A percentile compares a stretch with the other conserved stretches of the same genome.
These are phyloP conservation scores for Alectura lathami DNA, from an alignment of 2,113 vertebrate species.

Conservation along the genomic window DNA sequence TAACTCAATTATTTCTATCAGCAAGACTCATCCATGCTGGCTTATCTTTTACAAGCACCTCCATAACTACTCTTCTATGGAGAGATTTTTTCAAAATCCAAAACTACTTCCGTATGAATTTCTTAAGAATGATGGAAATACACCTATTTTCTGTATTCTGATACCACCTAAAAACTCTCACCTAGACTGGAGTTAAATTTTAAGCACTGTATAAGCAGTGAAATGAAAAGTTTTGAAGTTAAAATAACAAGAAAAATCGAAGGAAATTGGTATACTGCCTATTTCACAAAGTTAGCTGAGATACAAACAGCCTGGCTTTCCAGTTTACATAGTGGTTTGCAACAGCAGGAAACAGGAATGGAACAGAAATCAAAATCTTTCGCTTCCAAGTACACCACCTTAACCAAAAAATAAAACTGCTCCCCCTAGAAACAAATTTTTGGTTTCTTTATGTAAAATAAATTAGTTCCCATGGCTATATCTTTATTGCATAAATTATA, in stretches of 20 bases:
- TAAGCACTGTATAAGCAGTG: not conserved
- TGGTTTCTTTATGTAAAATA: not conserved
- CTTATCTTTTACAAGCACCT: not conserved
- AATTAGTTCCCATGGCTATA: not conserved
- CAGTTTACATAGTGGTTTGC: not conserved
- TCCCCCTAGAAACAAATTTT: not conserved
- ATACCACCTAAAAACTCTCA: not conserved
- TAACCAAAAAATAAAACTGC: not conserved
- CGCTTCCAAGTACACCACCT: not conserved
- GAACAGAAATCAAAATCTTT: not conserved
- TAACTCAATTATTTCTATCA: not conserved
- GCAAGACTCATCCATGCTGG: not conserved
- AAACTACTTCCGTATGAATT: not conserved
- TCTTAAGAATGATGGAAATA: not conserved
- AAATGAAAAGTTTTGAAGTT: not conserved
- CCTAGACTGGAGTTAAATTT: accelerated
- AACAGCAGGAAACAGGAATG: not conserved
- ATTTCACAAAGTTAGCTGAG: not conserved
- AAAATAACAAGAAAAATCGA: not conserved
- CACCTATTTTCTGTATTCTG: not conserved
- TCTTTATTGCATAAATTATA: not conserved
- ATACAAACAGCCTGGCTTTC: not conserved
- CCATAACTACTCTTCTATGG: not conserved
- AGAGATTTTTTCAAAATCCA: not conserved
- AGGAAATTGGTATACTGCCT: not conserved